phyloP scores from a whole-genome alignment of 2,113 vertebrate species.

The Laticauda laticaudata region DNA sequence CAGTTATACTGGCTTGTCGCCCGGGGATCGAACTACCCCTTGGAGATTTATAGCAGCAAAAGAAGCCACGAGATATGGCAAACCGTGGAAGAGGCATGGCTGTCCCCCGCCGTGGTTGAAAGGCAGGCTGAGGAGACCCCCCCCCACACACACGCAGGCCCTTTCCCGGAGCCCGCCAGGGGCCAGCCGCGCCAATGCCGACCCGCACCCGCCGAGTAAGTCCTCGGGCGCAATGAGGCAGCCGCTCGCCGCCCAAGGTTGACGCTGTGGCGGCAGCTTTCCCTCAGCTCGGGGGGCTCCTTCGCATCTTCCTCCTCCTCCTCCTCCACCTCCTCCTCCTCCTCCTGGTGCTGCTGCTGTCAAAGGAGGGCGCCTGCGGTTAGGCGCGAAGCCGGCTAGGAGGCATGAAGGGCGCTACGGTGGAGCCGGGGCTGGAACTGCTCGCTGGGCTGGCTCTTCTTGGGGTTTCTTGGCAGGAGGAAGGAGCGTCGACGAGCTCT shows the following conservation, averaged over 20 bases:
- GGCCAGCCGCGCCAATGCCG: not conserved
- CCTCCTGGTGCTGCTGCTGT: not conserved
- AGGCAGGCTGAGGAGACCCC: slow-evolving; percentile 35
- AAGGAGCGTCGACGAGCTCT: not conserved
- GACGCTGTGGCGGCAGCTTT: not conserved
- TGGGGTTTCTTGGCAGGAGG: not conserved
- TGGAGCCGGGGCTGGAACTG: not conserved
- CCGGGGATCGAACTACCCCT: slow-evolving; percentile 9
- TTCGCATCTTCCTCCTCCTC: not conserved
- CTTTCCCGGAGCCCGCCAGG: not conserved
- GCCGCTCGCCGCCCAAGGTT: not conserved
- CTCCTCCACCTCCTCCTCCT: not conserved
- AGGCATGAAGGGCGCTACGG: slow-evolving; percentile 26
- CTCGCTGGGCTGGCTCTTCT: not conserved
- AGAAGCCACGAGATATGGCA: not conserved
- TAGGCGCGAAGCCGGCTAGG: slow-evolving; percentile 12
- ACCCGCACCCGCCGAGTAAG: not conserved
- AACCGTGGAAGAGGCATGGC: slow-evolving; percentile 9
- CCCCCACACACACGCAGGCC: not conserved
- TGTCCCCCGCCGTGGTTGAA: slow-evolving; percentile 5
- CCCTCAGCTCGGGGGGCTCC: not conserved
- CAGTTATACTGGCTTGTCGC: not conserved
- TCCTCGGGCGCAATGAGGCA: not conserved
- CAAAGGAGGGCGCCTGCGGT: slow-evolving; percentile 24
- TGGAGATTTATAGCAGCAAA: not conserved